These are phyloP conservation scores for Lobophora halterata DNA, from an alignment of 2,888 invertebrate species.

Conservation along the genomic window DNA sequence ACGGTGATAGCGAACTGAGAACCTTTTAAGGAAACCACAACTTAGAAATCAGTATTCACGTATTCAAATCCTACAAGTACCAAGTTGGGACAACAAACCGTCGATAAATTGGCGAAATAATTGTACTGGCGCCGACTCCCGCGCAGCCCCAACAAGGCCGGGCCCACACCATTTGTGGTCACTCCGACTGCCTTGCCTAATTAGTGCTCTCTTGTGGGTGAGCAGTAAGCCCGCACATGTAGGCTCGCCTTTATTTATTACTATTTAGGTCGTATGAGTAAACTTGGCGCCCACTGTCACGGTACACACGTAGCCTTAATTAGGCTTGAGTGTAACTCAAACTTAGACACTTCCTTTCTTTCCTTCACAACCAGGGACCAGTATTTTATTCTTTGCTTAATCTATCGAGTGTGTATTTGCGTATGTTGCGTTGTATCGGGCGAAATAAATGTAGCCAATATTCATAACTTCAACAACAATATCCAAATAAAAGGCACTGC, in stretches of 20 bases:
- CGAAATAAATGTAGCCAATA: no score
- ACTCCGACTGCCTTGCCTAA: constrained; percentile 59
- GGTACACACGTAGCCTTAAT: constrained; percentile 15
- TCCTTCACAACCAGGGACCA: no score
- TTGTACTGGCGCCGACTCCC: constrained; percentile 63
- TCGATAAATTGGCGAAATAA: constrained; percentile 53
- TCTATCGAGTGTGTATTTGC: no score
- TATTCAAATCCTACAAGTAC: constrained; percentile 9
- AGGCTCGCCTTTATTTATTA: constrained; percentile 60
- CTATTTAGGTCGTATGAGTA: constrained; percentile 34
- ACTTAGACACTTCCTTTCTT: no score
- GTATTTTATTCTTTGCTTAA: no score
- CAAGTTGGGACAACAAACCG: constrained; percentile 22
- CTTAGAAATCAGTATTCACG: constrained; percentile 21
- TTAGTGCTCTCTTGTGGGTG: constrained; percentile 72
- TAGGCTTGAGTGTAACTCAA: constrained; percentile 3
- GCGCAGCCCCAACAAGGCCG: constrained; percentile 68
- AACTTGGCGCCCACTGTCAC: constrained; percentile 18
- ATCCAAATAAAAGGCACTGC: no score
- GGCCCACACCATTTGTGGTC: constrained; percentile 68
- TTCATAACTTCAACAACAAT: no score
- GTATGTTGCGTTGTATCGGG: no score
- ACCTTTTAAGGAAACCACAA: constrained; percentile 12
- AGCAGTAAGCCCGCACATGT: constrained; percentile 61
- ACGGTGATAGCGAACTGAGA: constrained; percentile 4